Evolutionary conservation across 2,113 vertebrate genomes (phyloP), one percentile per base, ranked within the genome.

Genomic region (Rousettus leschenaultii): DNA sequence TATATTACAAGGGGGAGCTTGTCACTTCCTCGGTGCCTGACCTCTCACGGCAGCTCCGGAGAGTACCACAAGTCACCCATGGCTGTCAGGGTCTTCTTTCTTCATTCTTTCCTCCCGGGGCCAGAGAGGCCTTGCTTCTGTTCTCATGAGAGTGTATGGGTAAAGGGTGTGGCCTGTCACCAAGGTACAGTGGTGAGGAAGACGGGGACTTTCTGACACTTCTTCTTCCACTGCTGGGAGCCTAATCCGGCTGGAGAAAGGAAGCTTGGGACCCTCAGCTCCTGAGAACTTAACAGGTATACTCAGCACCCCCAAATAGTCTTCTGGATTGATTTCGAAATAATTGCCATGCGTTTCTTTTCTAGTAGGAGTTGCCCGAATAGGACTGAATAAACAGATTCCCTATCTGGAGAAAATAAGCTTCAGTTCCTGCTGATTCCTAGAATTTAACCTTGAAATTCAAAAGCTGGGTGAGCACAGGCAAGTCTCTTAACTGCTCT

Each of bases 1-100:
- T 92, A 89, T 91, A 96, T 97, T 95, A 95, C 35, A 30, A 65
- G 68, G 43, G 78, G 95, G 93, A 82, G 75, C 95, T 51, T 97
- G 97, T 95, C 96, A 97, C 86, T 97, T 97, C 91, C 80, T 78
- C 94, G 82, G 78, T 84, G 86, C n/a, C 71, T 93, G 86, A 71
- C 59, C 61, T 90, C 86, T 92, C 61, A 26, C 53, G 43, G 80
- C 59, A 22, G 43, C n/a, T 57, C 70, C 75, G 57, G 35, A 30
- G 53, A 83, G 86, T 66, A 43, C 75, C 66, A 38, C 89, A 74
- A 94, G 66, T 93, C 86, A 87, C 2, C 30, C 35, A 21, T 61
- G 66, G 48, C 94, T n/a, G 30, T 86, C 61, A 57, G 91, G 57
- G 65, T 73, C 51, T 48, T 93, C 61, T 19, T 18, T 86, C 30